A percentile compares a stretch with the other conserved stretches of the same genome.
Conservation (phyloP, 2,113 vertebrate species). For the Cinclus cinclus region DNA sequence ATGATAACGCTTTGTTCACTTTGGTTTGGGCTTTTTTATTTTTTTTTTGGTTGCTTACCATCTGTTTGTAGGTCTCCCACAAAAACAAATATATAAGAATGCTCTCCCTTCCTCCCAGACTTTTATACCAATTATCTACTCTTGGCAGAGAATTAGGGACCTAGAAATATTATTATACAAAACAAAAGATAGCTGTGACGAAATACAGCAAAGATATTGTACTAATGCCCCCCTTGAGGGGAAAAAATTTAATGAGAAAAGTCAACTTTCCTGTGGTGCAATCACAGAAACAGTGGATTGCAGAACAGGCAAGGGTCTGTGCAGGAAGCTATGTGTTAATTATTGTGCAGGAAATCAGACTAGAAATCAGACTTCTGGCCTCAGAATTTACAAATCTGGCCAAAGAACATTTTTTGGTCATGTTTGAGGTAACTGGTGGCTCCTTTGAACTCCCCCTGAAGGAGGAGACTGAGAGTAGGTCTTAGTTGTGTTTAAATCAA, state of each 20-base stretch:
- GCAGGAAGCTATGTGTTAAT: not conserved
- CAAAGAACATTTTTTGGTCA: not conserved
- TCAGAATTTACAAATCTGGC: not conserved
- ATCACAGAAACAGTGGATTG: not conserved
- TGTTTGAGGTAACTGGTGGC: not conserved
- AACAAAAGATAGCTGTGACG: not conserved
- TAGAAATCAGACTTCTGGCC: not conserved
- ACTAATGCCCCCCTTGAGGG: not conserved
- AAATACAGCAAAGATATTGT: not conserved
- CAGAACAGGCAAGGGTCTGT: not conserved
- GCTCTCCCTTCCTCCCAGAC: not conserved
- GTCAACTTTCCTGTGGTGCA: accelerated
- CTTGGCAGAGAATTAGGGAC: not conserved
- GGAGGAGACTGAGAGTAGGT: not conserved
- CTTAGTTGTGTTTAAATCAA: not conserved
- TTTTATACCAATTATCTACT: not conserved
- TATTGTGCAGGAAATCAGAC: not conserved
- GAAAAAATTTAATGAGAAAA: not conserved
- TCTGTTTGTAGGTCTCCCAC: not conserved
- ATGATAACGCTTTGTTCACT: not conserved
- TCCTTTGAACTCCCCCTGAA: not conserved
- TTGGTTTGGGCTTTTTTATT: not conserved
- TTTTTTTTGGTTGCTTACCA: not conserved
- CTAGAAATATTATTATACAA: not conserved
- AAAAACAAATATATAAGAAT: not conserved